A percentile compares a stretch with the other conserved stretches of the same genome.
Conservation (phyloP, 2,797 vertebrate genomes). For the Parauchenoglanis punctatus region DNA sequence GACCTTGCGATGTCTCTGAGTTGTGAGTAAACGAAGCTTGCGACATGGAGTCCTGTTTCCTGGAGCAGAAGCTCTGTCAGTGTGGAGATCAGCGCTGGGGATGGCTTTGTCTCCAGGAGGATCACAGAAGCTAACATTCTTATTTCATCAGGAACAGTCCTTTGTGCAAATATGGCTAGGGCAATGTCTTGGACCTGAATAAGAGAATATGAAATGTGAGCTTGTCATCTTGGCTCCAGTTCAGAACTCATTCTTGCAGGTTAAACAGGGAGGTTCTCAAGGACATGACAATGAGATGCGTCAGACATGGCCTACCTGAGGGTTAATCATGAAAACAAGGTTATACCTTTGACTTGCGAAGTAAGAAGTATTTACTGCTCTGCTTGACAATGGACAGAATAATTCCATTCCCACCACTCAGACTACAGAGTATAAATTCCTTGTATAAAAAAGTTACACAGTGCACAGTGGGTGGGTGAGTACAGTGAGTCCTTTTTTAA, state of each 20-base stretch:
- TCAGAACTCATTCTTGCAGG: background rate
- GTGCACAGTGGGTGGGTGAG: background rate
- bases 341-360: background rate
- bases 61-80: conserved; percentile 75
- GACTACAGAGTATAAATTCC: background rate
- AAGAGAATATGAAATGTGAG: conserved; percentile 35
- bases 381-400: background rate
- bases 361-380: background rate
- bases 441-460: background rate
- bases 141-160: conserved; percentile 67
- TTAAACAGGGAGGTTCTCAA: background rate
- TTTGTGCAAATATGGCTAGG: conserved; percentile 76
- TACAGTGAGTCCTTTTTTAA: background rate
- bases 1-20: conserved; percentile 76
- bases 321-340: background rate
- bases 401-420: background rate
- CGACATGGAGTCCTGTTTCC: conserved; percentile 78
- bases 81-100: conserved; percentile 73
- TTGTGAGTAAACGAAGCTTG: conserved; percentile 81
- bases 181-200: conserved; percentile 82
- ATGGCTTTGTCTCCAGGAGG: conserved; percentile 83
- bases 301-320: background rate
- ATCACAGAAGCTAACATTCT: conserved; percentile 79
- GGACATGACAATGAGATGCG: background rate
- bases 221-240: background rate